Evolutionary conservation across 2,888 invertebrate genomes (phyloP).

Genomic region (Drosophila paranaensis): DNA sequence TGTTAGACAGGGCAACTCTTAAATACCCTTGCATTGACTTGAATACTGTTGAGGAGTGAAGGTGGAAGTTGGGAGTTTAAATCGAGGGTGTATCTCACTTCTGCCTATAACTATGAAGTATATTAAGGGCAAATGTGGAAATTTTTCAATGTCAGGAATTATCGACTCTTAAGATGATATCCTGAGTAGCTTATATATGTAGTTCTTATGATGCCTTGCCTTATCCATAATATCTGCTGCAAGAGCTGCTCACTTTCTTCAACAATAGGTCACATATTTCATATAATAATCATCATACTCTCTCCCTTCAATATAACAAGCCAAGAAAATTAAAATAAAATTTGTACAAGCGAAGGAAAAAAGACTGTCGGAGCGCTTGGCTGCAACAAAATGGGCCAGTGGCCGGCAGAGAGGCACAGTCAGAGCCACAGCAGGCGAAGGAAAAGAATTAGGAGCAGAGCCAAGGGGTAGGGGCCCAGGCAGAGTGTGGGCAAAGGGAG

Average conservation of each 20-base stretch:
- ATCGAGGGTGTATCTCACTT: not conserved
- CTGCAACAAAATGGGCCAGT: conserved; percentile 53
- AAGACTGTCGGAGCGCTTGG: conserved; percentile 17
- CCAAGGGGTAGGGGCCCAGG: not conserved
- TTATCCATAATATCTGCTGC: not conserved
- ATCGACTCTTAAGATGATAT: too few relatives aligned
- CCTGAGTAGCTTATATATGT: too few relatives aligned
- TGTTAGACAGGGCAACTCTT: too few relatives aligned
- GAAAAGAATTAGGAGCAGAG: conserved; percentile 1
- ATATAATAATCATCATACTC: not conserved
- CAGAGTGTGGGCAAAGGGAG: too few relatives aligned
- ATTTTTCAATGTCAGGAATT: too few relatives aligned
- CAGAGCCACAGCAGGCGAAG: not conserved
- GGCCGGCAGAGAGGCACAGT: conserved; percentile 18
- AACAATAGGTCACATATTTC: not conserved
- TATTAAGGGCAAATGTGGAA: too few relatives aligned
- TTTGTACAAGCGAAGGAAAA: conserved; percentile 40
- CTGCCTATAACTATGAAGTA: too few relatives aligned
- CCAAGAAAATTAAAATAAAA: conserved; percentile 61
- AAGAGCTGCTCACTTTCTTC: not conserved
- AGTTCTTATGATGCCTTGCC: not conserved
- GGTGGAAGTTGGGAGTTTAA: not conserved
- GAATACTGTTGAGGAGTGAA: too few relatives aligned
- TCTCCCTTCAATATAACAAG: not conserved
- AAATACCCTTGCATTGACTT: conserved; percentile 5